Percentiles rank a stretch among this genome's conserved stretches.
Evolutionary conservation across 2,888 invertebrate species (phyloP).

Genomic region (Tipula unca): DNA sequence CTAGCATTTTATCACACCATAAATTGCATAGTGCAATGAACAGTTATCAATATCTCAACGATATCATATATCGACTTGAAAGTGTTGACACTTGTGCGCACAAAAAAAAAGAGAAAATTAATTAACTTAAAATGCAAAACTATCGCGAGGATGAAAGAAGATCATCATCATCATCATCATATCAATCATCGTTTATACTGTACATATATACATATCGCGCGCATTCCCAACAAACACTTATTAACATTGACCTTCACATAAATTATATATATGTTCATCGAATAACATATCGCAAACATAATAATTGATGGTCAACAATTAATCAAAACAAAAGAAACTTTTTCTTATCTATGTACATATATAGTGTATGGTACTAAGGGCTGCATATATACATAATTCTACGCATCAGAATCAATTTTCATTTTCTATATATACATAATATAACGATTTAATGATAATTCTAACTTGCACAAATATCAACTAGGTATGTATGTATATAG

Average conservation of each 20-base stretch:
- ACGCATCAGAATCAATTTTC: not conserved
- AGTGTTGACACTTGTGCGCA: not conserved
- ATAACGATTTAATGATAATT: not conserved
- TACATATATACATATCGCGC: too few species aligned
- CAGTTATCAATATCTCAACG: not conserved
- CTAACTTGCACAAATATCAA: not conserved
- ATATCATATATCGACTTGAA: not conserved
- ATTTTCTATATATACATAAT: not conserved
- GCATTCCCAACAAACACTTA: not conserved
- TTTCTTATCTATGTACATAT: not conserved
- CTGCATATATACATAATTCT: not conserved
- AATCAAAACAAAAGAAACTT: not conserved
- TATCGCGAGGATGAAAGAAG: not conserved
- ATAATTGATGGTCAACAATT: not conserved
- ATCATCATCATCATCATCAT: not conserved
- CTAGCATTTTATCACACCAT: not conserved
- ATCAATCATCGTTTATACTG: conserved; percentile 14
- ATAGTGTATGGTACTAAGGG: too few species aligned
- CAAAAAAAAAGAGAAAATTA: not conserved
- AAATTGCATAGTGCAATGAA: not conserved
- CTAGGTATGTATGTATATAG: not conserved
- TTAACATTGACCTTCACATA: conserved; percentile 14
- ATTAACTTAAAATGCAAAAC: not conserved
- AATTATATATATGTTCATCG: not conserved
- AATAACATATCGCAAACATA: not conserved